Evolutionary conservation across 2,888 invertebrate genomes (phyloP), one percentile per base, ranked within the genome.

Genomic region (Polydrusus pterygomalis): DNA sequence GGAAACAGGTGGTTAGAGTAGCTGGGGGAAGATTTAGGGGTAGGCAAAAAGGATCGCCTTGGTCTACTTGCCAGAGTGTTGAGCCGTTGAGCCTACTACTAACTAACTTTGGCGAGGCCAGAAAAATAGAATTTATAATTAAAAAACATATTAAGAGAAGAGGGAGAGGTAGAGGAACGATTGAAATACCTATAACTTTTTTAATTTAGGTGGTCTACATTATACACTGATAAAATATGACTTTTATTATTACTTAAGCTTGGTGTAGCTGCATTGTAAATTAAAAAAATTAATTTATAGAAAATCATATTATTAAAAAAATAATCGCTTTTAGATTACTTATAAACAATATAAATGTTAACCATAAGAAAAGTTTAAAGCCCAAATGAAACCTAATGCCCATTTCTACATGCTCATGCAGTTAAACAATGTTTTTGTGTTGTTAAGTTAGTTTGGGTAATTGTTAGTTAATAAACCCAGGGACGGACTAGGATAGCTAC

Each of bases 371-470:
- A 43, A 54, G 20, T 17, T 11, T 10, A 5, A 71, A 72, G 47
- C 45, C 51, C 45, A 64, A 60, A 58, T 65, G n/a, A 49, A 74
- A 63, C 65, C 75, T 58, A 75, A 65, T 30, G 63, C 68, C 72
- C 58, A 56, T 65, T 72, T 74, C 79, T 80, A 80, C 83, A 84
- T 84, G 84, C 83, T 81, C 84, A 83, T 84, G 84, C 84, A 78
- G 79, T 81, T 80, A 82, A 84, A 84, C 82, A 78, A 79, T 81
- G 83, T 83, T 83, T 83, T 83, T 83, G 84, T 84, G 84, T 84
- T 69, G 43, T 68, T 70, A 34, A 70, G 68, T 78, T 71, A 77
- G 74, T 68, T 58, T 20, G 25, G 49, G 43, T 49, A 62, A 25
- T 30, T 56, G 15, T 34, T 25, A 25, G 58, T n/a, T 43, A 20